These are phyloP conservation scores for Spea hammondii DNA, from an alignment of 2,797 vertebrate genomes.

Conservation along the genomic window DNA sequence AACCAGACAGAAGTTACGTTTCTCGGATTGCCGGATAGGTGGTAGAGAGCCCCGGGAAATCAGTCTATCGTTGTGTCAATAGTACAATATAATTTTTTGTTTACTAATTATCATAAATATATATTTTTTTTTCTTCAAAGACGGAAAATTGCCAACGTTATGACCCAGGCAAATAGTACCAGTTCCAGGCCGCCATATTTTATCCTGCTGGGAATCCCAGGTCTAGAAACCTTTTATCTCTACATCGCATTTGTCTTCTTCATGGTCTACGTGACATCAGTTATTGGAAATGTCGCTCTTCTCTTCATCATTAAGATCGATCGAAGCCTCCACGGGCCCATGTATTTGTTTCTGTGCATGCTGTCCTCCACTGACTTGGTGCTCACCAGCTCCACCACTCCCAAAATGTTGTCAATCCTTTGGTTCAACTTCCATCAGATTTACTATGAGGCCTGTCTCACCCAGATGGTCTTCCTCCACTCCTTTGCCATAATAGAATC, in stretches of 20 bases:
- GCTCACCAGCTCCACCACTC: constrained; percentile 64
- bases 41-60: no score
- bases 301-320: constrained; percentile 52
- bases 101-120: no score
- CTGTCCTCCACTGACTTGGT: constrained; percentile 64
- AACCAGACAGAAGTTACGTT: no score
- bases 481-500: constrained; percentile 56
- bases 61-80: no score
- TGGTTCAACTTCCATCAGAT: constrained; percentile 42
- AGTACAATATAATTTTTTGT: no score
- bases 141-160: not conserved
- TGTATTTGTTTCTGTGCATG: constrained; percentile 70
- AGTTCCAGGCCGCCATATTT: constrained; percentile 25
- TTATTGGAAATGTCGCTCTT: constrained; percentile 55
- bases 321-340: constrained; percentile 62
- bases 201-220: constrained; percentile 55
- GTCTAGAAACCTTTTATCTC: constrained; percentile 46
- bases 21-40: no score
- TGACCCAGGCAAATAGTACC: constrained; percentile 34
- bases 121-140: no score
- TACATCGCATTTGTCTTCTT: constrained; percentile 57
- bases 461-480: constrained; percentile 71
- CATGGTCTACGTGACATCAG: constrained; percentile 33
- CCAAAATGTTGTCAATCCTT: constrained; percentile 61
- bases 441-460: constrained; percentile 59